Base-by-base conservation (phyloP, 2,113 vertebrate genomes). In the Suricata suricatta region DNA sequence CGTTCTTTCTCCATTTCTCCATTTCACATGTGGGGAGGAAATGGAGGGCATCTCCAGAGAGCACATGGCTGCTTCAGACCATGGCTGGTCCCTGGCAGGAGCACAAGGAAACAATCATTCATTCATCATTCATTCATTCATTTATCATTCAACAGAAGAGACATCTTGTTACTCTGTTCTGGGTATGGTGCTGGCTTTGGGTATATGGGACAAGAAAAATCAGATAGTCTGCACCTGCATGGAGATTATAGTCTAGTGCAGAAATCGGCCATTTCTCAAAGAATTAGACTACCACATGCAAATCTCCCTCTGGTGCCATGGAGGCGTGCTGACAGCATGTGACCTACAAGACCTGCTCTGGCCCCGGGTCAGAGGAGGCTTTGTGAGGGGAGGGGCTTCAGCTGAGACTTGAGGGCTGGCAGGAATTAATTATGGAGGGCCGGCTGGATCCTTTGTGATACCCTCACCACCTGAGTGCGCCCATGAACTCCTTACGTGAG, bases 1-100 rank as follows among this genome's bases (percentile, higher is more conserved):
- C 14, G 35, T 92, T 95, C 54, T 86, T 97, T 97, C 88, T 95
- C 83, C n/a, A 88, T 89, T 96, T 96, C 41, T 88, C 54, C 57
- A 11, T 83, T 95, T 68, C 64, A 7, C 1, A 0, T 71, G 33
- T 13, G 85, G 74, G 47, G 74, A 77, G 52, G 72, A 92, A 27
- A n/a, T 81, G 21, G 83, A 44, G 25, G 68, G 25, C 27, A 31
- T 84, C 57, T 90, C 29, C 29, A 60, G 77, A 96, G 85, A 54
- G 93, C 81, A 52, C 25, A 47, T 38, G 3, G 47, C 60, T 93
- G 74, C 83, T 29, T 91, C 1, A 12, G 72, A 50, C 29, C 7
- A 0, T 19, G 33, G 77, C 52, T 92, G 35, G 79, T 77, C 68
- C 77, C 23, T 41, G 57, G 79, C 85, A 89, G 71, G 33, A 86